Base-by-base conservation (phyloP, 2,888 invertebrate genomes). In the Linyphia triangularis region DNA sequence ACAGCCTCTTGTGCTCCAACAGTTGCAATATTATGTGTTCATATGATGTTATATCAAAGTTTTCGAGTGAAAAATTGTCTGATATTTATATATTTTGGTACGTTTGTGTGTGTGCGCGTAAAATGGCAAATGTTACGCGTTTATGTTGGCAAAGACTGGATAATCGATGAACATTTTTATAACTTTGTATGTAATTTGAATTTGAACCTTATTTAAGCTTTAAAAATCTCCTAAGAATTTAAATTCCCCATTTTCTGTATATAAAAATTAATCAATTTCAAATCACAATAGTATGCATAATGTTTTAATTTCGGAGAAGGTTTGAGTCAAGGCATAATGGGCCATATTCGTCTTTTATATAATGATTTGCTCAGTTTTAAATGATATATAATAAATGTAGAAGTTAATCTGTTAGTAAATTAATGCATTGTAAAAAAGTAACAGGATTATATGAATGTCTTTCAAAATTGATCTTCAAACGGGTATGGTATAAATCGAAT, bases 401-500 rank as follows among this genome's bases (percentile, higher is more conserved):
- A n/a, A n/a, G n/a, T 51, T 51, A 51, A 51, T 33, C n/a, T n/a
- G n/a, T 51, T 16, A 5, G n/a, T 13, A 51, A 51, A n/a, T 51
- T n/a, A 16, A 51, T n/a, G n/a, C 51, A 16, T 51, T n/a, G n/a
- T 0, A n/a, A 51, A 51, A n/a, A 51, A 51, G 16, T n/a, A 51
- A 16, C n/a, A n/a, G n/a, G 13, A 51, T 13, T 51, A 6, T 16
- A 1, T 40, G 51, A n/a, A 51, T 51, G 51, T 51, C 51, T 43
- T 43, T 51, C 51, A 67, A 16, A 67, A 19, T 67, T 67, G 16
- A 67, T 67, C 67, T 19, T 16, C n/a, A 40, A 63, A 77, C 77
- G 77, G 77, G 77, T 77, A 67, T 67, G 33, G 77, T 77, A 67
- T 67, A 19, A 19, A 67, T 33, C 7, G 19, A 67, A 51, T 67